These are phyloP conservation scores for Butorides virescens DNA, from an alignment of 2,113 vertebrate species.

Conservation along the genomic window DNA sequence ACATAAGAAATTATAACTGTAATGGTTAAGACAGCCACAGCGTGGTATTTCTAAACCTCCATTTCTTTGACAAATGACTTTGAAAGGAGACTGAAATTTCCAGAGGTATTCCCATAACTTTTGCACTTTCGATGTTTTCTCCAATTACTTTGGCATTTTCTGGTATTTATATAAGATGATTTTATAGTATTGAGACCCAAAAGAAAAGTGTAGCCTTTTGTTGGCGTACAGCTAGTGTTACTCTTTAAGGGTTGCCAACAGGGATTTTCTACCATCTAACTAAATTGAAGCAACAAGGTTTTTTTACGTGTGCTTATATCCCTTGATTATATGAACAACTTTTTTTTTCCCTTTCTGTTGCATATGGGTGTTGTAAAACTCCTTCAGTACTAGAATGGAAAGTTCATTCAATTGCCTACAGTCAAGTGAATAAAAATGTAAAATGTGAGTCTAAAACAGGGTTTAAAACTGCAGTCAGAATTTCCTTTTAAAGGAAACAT, in stretches of 20 bases:
- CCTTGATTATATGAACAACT: background rate
- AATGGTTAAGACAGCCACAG: background rate
- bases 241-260: slow-evolving; percentile 12
- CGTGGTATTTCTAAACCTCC: background rate
- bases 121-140: slow-evolving; percentile 6
- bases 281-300: slow-evolving; percentile 10
- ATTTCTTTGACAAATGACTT: slow-evolving; percentile 4
- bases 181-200: background rate
- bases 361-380: slow-evolving; percentile 45
- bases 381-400: slow-evolving; percentile 26
- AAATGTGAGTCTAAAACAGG: background rate
- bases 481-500: background rate
- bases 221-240: background rate
- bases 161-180: slow-evolving; percentile 25
- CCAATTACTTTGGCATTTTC: slow-evolving; percentile 3
- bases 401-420: slow-evolving; percentile 31
- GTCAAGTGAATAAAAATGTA: slow-evolving; percentile 28
- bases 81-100: slow-evolving; percentile 7
- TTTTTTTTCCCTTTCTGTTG: background rate
- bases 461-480: background rate
- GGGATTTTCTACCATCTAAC: slow-evolving; percentile 50
- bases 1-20: background rate
- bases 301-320: background rate
- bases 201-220: background rate
- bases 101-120: slow-evolving; percentile 5